Evolutionary conservation across 2,113 vertebrate genomes (phyloP).

Genomic region (Ginglymostoma cirratum): DNA sequence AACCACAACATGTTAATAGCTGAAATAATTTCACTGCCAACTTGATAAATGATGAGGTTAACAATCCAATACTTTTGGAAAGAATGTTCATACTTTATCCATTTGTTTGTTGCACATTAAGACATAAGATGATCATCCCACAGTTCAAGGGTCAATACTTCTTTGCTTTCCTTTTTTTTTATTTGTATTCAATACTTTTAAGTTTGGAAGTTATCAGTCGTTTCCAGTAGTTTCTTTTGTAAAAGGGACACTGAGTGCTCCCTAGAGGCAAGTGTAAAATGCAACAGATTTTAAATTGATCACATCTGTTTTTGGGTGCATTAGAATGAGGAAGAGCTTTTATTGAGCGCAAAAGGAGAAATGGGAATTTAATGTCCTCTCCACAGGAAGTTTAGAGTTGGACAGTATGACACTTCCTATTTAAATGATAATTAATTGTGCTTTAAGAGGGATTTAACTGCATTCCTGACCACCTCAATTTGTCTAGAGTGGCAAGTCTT

Average conservation of each 20-base stretch:
- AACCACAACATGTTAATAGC: background rate
- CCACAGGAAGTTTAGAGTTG: too few relatives aligned
- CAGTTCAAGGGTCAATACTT: background rate
- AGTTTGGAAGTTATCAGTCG: too few relatives aligned
- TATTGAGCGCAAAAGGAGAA: background rate
- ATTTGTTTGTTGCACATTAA: background rate
- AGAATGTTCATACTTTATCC: background rate
- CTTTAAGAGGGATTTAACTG: too few relatives aligned
- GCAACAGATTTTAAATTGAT: background rate
- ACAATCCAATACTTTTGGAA: background rate
- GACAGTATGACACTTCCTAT: too few relatives aligned
- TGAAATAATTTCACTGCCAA: background rate
- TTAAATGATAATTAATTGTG: too few relatives aligned
- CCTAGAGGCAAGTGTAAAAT: background rate
- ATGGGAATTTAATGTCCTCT: too few relatives aligned
- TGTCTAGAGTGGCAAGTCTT: too few relatives aligned
- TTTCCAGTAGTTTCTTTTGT: background rate
- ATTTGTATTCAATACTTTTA: background rate
- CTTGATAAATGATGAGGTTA: background rate
- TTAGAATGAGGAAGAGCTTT: background rate
- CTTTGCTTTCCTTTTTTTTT: background rate
- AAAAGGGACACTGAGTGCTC: too few relatives aligned
- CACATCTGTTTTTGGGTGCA: background rate
- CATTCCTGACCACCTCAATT: too few relatives aligned
- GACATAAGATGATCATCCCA: too few relatives aligned